Base-by-base conservation (phyloP, 2,797 vertebrate genomes). In the Chanos chanos region DNA sequence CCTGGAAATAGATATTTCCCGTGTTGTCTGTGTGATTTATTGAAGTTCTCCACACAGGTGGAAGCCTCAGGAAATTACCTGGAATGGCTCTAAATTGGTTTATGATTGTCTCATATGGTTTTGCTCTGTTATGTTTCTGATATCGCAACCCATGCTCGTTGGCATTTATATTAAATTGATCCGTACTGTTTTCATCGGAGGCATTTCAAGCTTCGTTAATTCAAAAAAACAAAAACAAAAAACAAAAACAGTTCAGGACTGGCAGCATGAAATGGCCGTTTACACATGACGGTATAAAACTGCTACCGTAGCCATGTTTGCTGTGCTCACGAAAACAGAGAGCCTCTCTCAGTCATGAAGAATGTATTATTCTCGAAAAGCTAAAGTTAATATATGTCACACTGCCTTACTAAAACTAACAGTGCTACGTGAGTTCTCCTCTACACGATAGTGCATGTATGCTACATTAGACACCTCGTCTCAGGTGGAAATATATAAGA, bases 61-160 rank as follows among this genome's bases (percentile, higher is more conserved):
- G 85, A 88, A 85, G 84, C 85, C 87, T 76, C 82, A 88, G 88
- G 88, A 90, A 89, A 90, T 90, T 88, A 88, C 84, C 84, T 88
- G 79, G 81, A 90, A 90, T 89, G 84, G 87, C 82, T 86, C 83
- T 87, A 89, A 90, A 90, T 91, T 90, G 88, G 85, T 89, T 89
- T 90, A 87, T 89, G 87, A 90, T 89, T 90, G 89, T 87, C 83
- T 81, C 79, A 81, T 83, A 86, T 83, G 85, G 84, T 81, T 73
- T 68, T 53, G 73, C 68, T 83, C 80, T 78, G 81, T 86, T 85
- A 79, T 81, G 81, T 78, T 80, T 84, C n/a, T 86, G 81, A 89
- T 90, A 86, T 87, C 87, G 86, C 87, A 83, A 81, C 80, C 80
- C 83, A 71, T 76, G 75, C 83, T 85, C 78, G 82, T 81, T 81